Percentiles rank a stretch among this genome's conserved stretches.
Conservation (phyloP, 2,113 vertebrate species). For the Otus sunia region DNA sequence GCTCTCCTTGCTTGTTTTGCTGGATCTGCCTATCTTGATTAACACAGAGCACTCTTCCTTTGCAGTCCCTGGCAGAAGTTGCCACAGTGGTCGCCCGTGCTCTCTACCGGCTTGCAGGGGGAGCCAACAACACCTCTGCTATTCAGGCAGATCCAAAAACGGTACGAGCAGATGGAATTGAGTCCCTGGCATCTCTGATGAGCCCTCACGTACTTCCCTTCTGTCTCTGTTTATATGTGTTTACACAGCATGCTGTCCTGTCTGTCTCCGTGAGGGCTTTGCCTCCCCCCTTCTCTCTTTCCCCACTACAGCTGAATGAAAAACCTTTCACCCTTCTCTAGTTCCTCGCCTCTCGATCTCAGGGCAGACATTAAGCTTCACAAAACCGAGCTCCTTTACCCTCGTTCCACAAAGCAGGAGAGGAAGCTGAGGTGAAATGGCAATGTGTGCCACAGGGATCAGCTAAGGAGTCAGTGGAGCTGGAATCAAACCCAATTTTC, state of each 20-base stretch:
- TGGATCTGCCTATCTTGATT: not conserved
- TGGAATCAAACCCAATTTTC: not conserved
- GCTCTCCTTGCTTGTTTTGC: not conserved
- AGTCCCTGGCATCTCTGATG: not conserved
- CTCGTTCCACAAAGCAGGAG: not conserved
- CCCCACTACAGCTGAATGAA: not conserved
- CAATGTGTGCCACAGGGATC: not conserved
- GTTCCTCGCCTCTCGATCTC: not conserved
- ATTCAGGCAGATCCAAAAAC: conserved; percentile 80
- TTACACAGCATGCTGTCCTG: not conserved
- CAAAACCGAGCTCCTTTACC: not conserved
- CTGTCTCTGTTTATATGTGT: conserved; percentile 10
- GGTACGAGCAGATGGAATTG: conserved; percentile 69
- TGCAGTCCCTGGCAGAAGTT: conserved; percentile 83
- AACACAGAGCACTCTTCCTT: not conserved
- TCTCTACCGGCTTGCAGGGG: conserved; percentile 86
- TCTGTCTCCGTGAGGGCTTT: not conserved
- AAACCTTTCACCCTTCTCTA: not conserved
- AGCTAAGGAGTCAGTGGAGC: not conserved
- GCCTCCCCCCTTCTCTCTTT: not conserved
- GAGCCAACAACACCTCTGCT: conserved; percentile 28
- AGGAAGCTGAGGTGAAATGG: not conserved
- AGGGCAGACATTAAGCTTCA: not conserved
- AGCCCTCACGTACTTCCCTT: not conserved
- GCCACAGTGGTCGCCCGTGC: conserved; percentile 84